Percentiles rank a stretch among this genome's conserved stretches.
These are phyloP conservation scores for Nannoperca australis DNA, from an alignment of 2,797 vertebrate species.

Conservation along the genomic window DNA sequence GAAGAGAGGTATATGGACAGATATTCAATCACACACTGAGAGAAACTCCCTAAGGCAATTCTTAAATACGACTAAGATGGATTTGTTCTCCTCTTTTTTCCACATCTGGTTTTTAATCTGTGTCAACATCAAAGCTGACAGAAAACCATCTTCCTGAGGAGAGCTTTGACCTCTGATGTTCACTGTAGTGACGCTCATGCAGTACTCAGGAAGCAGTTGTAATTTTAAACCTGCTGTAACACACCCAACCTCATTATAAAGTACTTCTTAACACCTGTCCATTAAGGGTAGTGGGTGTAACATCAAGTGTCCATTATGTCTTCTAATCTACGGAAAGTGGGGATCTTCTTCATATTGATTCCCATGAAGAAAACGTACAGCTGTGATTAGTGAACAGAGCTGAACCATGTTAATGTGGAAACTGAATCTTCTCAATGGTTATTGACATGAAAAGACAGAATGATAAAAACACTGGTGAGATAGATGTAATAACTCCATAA, in stretches of 20 bases:
- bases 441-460: conserved; percentile 7
- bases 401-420: conserved; percentile 15
- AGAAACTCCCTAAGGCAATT: conserved; percentile 35
- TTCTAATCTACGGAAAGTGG: conserved; percentile 23
- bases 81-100: conserved; percentile 27
- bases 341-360: conserved; percentile 26
- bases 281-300: conserved; percentile 18
- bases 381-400: conserved; percentile 4
- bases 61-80: conserved; percentile 30
- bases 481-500: conserved; percentile 17
- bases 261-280: conserved; percentile 6
- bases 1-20: conserved; percentile 20
- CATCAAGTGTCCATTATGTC: conserved; percentile 7
- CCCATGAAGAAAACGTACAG: not conserved
- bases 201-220: conserved; percentile 3
- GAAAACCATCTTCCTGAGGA: conserved; percentile 3
- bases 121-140: conserved; percentile 25
- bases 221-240: conserved; percentile 26
- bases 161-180: conserved; percentile 14
- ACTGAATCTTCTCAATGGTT: conserved; percentile 3
- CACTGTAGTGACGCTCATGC: conserved; percentile 2
- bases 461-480: conserved; percentile 7
- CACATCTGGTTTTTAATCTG: conserved; percentile 15
- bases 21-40: conserved; percentile 36
- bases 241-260: conserved; percentile 8